These are phyloP conservation scores for Alloscopus bannaensis DNA, from an alignment of 2,888 invertebrate species.

Conservation along the genomic window DNA sequence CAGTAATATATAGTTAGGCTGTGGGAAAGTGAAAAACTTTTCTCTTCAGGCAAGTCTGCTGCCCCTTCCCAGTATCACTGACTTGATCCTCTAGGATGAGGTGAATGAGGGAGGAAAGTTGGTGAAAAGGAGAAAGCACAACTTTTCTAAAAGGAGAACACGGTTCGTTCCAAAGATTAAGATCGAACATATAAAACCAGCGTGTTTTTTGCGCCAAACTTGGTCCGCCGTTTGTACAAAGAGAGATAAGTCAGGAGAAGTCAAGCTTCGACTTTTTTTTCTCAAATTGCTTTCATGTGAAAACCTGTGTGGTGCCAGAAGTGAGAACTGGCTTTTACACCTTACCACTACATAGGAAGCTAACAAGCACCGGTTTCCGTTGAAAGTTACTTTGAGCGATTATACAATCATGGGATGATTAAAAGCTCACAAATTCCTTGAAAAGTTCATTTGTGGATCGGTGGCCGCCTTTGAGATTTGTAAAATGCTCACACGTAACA, in stretches of 20 bases:
- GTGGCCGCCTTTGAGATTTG: too few species aligned
- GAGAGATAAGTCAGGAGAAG: conserved; percentile 49
- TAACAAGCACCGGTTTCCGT: neutral
- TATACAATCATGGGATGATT: neutral
- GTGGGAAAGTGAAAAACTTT: neutral
- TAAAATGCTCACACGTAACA: too few species aligned
- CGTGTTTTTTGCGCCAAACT: too few species aligned
- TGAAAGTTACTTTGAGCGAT: neutral
- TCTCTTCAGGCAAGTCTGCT: neutral
- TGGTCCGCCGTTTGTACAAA: too few species aligned
- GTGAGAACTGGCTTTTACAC: neutral
- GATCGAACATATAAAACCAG: too few species aligned
- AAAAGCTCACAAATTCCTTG: neutral
- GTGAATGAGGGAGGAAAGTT: conserved; percentile 3
- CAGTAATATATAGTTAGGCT: neutral
- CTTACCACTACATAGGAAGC: neutral
- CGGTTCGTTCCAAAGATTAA: too few species aligned
- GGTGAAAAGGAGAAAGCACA: too few species aligned
- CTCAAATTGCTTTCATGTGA: neutral
- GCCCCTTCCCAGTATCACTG: neutral
- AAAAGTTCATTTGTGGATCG: too few species aligned
- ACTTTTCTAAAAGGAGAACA: too few species aligned
- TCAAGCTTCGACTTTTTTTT: conserved; percentile 32
- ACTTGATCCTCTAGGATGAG: neutral
- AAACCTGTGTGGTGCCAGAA: neutral